Conservation (phyloP, 2,888 invertebrate genomes). For the Leptura quadrifasciata region DNA sequence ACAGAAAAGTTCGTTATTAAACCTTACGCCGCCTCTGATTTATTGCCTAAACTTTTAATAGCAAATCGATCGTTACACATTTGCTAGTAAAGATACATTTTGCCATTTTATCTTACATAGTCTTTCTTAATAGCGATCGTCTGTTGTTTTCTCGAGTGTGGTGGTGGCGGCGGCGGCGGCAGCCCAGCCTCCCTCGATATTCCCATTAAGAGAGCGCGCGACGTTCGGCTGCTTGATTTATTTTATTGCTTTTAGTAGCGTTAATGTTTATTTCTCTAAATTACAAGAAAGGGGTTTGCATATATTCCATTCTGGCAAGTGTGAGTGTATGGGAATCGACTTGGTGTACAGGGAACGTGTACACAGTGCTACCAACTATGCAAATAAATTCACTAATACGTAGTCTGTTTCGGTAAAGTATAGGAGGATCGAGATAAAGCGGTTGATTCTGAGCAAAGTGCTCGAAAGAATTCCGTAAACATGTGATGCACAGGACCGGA, state of each 20-base stretch:
- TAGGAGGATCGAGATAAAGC: slow-evolving; percentile 42
- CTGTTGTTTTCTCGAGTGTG: slow-evolving; percentile 54
- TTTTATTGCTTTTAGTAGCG: slow-evolving; percentile 78
- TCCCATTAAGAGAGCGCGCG: slow-evolving; percentile 60
- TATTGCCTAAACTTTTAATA: slow-evolving; percentile 19
- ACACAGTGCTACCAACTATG: slow-evolving; percentile 56
- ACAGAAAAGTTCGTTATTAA: slow-evolving; percentile 10
- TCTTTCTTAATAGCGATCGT: slow-evolving; percentile 60
- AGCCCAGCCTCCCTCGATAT: slow-evolving; percentile 56
- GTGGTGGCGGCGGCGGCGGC: slow-evolving; percentile 43
- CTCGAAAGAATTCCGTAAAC: slow-evolving; percentile 30
- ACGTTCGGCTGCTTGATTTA: slow-evolving; percentile 75
- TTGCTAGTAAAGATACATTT: slow-evolving; percentile 33
- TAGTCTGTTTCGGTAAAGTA: slow-evolving; percentile 38
- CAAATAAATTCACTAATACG: slow-evolving; percentile 61
- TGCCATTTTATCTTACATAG: slow-evolving; percentile 49
- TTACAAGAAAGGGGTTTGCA: slow-evolving; percentile 77
- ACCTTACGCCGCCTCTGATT: slow-evolving; percentile 3
- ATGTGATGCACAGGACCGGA: slow-evolving; percentile 25
- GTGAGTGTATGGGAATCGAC: slow-evolving; percentile 51
- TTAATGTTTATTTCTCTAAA: slow-evolving; percentile 78
- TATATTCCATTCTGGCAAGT: slow-evolving; percentile 60
- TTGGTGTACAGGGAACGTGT: slow-evolving; percentile 44
- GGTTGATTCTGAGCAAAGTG: slow-evolving; percentile 34
- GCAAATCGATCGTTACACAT: slow-evolving; percentile 35